These are phyloP conservation scores for Microctonus aethiopoides DNA, from an alignment of 2,888 invertebrate species.

Conservation along the genomic window DNA sequence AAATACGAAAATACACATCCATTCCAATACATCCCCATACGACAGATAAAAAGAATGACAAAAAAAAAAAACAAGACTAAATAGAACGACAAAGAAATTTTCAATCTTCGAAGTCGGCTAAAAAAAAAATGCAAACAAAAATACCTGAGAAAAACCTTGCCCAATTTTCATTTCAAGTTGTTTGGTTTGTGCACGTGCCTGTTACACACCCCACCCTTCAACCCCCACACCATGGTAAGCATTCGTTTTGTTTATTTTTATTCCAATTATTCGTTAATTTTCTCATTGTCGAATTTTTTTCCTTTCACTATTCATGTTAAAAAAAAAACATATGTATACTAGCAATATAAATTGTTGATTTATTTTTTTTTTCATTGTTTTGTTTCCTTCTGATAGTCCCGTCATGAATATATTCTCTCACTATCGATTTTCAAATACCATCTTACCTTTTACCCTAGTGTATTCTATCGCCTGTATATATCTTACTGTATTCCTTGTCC, in stretches of 20 bases:
- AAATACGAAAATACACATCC: conserved; percentile 42
- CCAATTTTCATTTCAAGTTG: conserved; percentile 68
- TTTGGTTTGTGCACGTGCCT: conserved; percentile 68
- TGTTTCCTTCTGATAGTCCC: conserved; percentile 20
- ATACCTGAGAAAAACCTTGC: conserved; percentile 48
- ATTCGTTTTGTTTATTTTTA: conserved; percentile 66
- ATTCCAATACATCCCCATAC: conserved; percentile 41
- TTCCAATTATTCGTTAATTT: conserved; percentile 55
- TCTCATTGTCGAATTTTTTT: conserved; percentile 33
- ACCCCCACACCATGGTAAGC: conserved; percentile 66
- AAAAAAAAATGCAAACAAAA: too few species aligned
- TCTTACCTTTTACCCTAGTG: conserved; percentile 23
- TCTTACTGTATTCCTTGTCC: conserved; percentile 7
- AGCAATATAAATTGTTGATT: conserved; percentile 1
- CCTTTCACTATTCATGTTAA: conserved; percentile 19
- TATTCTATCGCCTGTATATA: background rate
- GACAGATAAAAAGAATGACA: conserved; percentile 36
- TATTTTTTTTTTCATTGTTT: conserved; percentile 30
- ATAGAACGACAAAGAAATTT: conserved; percentile 31
- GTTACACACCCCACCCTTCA: conserved; percentile 67
- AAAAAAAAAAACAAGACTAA: conserved; percentile 39
- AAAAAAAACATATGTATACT: background rate
- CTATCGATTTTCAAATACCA: conserved; percentile 34
- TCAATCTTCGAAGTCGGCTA: conserved; percentile 9
- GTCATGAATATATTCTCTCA: conserved; percentile 37